Base-by-base conservation (phyloP, 37 sponge, comb jelly and placozoan species). In the Halichondria panicea region DNA sequence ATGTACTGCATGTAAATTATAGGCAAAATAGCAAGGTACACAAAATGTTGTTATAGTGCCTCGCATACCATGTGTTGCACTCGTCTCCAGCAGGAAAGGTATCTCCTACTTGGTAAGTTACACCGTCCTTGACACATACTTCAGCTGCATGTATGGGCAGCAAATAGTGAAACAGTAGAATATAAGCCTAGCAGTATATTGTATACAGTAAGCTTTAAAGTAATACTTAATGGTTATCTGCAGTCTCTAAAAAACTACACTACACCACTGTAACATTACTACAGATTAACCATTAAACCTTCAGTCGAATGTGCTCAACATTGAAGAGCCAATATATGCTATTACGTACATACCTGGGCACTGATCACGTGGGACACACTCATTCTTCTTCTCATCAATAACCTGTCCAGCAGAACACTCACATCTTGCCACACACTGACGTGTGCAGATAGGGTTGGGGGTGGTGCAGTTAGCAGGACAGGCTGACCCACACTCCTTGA, bases 401-500 rank as follows among this genome's bases (percentile, higher is more conserved):
- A 77, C 68, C n/a, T 44, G 21, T 21, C 67, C 66, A 0, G 28
- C 22, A 4, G 78, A 68, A 40, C 78, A 77, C 67, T 77, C 30
- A 54, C 78, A 77, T 7, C 78, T 53, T 37, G 67, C 55, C 0
- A 77, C 55, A 66, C 78, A 77, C 55, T 66, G 55, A 22, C 35
- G 31, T 8, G 67, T 66, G 18, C 78, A 77, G 2, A 28, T 13
- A 24, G 78, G 78, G 35, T 48, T 46, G 41, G 78, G 78, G 40
- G 8, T 66, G 55, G 78, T 77, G 52, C 78, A 77, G 42, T 77
- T 77, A 12, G 78, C 41, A 39, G 78, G 78, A 33, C 78, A 77
- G 37, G 78, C 78, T 66, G 78, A 77, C 7, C 78, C 78, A 66
- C 78, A 77, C 8, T 18, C 7, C n/a, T 39, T 77, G 57, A 77